These are phyloP conservation scores for Gobionotothen gibberifrons DNA, from an alignment of 2,797 vertebrate species.

Conservation along the genomic window DNA sequence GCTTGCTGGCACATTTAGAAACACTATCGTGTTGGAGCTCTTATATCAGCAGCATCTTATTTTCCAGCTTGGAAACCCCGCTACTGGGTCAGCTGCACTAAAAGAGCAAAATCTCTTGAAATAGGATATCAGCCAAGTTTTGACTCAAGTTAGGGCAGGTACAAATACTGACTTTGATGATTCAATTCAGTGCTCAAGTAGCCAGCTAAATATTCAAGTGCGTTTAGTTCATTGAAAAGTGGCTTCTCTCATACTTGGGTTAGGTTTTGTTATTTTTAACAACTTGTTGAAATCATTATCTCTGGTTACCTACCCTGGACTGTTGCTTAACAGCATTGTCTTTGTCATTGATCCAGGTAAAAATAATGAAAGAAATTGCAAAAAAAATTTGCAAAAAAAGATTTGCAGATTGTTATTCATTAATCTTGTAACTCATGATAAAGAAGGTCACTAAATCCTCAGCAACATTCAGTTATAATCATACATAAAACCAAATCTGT, in stretches of 20 bases:
- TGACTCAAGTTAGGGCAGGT: not conserved
- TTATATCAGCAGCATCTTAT: constrained; percentile 7
- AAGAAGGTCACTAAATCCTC: not conserved
- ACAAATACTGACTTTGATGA: not conserved
- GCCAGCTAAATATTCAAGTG: not conserved
- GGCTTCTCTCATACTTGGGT: not conserved
- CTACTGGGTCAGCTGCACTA: constrained; percentile 9
- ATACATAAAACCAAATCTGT: not conserved
- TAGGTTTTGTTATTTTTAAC: too few relatives aligned
- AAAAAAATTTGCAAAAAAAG: not conserved
- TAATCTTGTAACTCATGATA: not conserved
- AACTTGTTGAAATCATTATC: not conserved
- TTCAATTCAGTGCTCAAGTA: not conserved
- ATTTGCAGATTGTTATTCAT: not conserved
- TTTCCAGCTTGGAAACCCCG: constrained; percentile 1
- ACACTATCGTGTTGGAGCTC: not conserved
- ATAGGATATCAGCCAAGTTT: not conserved
- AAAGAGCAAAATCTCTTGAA: constrained; percentile 4
- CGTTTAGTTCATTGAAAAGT: not conserved
- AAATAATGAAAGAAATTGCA: not conserved
- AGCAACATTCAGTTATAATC: not conserved
- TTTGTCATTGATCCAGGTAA: not conserved
- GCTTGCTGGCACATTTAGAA: constrained; percentile 9
- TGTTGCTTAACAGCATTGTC: too few relatives aligned
- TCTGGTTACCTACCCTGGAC: too few relatives aligned